phyloP scores from a whole-genome alignment of 2,888 invertebrate species.

The Dexiosoma caninum region DNA sequence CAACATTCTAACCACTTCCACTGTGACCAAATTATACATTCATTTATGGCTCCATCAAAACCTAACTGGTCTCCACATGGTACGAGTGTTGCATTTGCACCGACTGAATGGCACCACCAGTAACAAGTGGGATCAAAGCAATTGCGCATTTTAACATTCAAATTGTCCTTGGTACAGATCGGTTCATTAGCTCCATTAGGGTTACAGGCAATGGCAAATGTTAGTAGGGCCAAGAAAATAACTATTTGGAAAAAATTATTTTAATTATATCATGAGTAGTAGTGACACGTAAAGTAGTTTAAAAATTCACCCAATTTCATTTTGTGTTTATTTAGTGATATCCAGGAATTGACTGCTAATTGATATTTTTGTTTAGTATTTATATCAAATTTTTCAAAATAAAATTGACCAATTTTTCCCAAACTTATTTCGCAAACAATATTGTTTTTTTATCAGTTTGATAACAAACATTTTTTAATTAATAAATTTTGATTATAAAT shows the following conservation, averaged over 20 bases:
- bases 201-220: conserved; percentile 31
- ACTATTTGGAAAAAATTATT: neutral
- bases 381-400: neutral
- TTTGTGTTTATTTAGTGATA: neutral
- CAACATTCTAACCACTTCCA: conserved; percentile 49
- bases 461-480: neutral
- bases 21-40: conserved; percentile 30
- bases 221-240: neutral
- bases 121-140: conserved; percentile 56
- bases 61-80: conserved; percentile 1
- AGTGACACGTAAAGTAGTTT: neutral
- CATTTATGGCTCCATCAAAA: conserved; percentile 14
- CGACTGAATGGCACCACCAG: conserved; percentile 26
- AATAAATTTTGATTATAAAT: no score
- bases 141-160: conserved; percentile 30
- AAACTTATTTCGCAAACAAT: neutral
- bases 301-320: conserved; percentile 11
- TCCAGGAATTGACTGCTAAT: neutral
- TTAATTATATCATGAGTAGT: no score
- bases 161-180: conserved; percentile 7
- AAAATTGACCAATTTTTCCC: neutral
- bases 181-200: conserved; percentile 45
- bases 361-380: neutral
- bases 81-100: conserved; percentile 1
- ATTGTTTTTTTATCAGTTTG: neutral